A percentile compares a stretch with the other conserved stretches of the same genome.
phyloP scores from a whole-genome alignment of 2,797 vertebrate genomes.

The Rachycentron canadum region DNA sequence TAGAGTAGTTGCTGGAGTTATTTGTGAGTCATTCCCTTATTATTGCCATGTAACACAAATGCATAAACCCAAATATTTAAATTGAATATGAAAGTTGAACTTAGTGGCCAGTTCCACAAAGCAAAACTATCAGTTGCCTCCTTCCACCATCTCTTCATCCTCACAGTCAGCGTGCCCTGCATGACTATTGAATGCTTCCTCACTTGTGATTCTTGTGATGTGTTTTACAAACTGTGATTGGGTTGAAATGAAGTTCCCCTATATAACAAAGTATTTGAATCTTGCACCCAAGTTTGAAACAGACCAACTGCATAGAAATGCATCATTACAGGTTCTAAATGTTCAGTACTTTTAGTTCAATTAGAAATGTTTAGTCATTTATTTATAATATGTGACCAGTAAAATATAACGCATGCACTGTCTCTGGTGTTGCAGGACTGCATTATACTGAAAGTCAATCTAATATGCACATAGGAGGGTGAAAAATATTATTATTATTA shows the following conservation, averaged over 20 bases:
- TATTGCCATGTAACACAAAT: conserved; percentile 28
- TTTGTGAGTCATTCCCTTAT: conserved; percentile 17
- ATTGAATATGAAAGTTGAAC: conserved; percentile 11
- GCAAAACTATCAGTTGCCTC: conserved; percentile 54
- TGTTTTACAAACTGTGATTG: conserved; percentile 69
- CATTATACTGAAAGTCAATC: background rate
- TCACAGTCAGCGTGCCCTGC: conserved; percentile 81
- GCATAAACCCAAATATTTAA: conserved; percentile 1
- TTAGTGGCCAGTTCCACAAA: conserved; percentile 12
- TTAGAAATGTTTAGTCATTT: background rate
- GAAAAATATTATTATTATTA: background rate
- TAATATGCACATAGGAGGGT: background rate
- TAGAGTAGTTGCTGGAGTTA: conserved; percentile 39
- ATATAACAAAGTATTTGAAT: conserved; percentile 25
- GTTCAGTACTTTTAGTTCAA: background rate
- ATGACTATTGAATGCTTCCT: conserved; percentile 83
- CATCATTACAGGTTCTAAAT: background rate
- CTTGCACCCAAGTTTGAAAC: conserved; percentile 26
- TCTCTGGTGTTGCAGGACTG: background rate
- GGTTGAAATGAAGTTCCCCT: conserved; percentile 54
- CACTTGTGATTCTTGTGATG: conserved; percentile 82
- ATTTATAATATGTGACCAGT: conserved; percentile 2
- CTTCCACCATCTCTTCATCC: conserved; percentile 81
- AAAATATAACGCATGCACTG: background rate
- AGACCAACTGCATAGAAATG: conserved; percentile 18